Conservation (phyloP, 2,888 invertebrate species). For the Danaus chrysippus region DNA sequence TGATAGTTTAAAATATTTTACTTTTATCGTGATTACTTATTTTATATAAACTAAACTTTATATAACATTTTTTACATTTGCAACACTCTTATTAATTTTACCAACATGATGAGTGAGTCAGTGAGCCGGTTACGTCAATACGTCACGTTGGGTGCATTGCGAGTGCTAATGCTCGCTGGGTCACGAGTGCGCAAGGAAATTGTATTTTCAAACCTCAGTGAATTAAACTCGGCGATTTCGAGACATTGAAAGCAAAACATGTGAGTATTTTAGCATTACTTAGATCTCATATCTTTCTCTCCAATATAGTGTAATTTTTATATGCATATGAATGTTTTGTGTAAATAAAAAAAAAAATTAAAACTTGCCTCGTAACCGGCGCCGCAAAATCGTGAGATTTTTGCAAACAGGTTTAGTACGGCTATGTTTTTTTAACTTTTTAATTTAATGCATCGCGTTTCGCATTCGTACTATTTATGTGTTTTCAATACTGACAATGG, state of each 20-base stretch:
- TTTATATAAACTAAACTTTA: too few relatives aligned
- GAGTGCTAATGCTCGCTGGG: slow-evolving; percentile 69
- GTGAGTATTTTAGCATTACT: slow-evolving; percentile 40
- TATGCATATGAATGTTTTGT: slow-evolving; percentile 23
- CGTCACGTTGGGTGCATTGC: slow-evolving; percentile 58
- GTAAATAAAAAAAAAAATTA: slow-evolving; percentile 43
- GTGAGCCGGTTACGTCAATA: slow-evolving; percentile 25
- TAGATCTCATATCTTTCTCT: slow-evolving; percentile 19
- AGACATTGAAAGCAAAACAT: slow-evolving; percentile 38
- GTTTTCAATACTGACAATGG: slow-evolving; percentile 6
- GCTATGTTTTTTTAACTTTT: slow-evolving; percentile 46
- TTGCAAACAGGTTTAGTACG: slow-evolving; percentile 50
- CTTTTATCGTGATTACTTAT: too few relatives aligned
- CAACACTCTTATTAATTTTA: slow-evolving; percentile 15
- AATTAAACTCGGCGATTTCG: slow-evolving; percentile 43
- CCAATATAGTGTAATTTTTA: slow-evolving; percentile 13
- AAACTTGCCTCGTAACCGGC: slow-evolving; percentile 45
- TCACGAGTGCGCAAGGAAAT: slow-evolving; percentile 63
- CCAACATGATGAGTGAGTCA: slow-evolving; percentile 14
- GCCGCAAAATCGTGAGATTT: slow-evolving; percentile 63
- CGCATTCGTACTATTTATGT: slow-evolving; percentile 18
- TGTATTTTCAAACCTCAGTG: slow-evolving; percentile 46
- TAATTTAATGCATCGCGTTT: slow-evolving; percentile 41
- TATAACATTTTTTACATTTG: slow-evolving; percentile 3
- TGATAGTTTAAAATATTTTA: too few relatives aligned